Percentiles rank a stretch among this genome's conserved stretches.
Conservation (phyloP, 1,140 invertebrate genomes). For the Platorchestia sp. region DNA sequence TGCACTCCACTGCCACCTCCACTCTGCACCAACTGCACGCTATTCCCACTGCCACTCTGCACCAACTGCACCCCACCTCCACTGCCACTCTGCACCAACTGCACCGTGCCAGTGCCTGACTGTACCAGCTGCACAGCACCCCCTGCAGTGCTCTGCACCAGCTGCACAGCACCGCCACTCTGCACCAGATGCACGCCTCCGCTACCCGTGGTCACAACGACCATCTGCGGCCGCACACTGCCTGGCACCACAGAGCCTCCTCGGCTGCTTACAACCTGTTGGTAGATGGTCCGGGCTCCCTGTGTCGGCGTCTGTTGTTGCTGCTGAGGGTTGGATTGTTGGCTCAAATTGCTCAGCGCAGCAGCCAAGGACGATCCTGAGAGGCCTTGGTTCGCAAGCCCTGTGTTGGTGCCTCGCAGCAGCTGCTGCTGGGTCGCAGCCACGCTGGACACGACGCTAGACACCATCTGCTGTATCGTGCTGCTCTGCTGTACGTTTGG, state of each 20-base stretch:
- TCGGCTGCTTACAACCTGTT: constrained; percentile 57
- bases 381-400: constrained; percentile 45
- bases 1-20: constrained; percentile 53
- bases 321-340: constrained; percentile 59
- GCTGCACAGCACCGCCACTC: constrained; percentile 24
- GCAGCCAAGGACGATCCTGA: constrained; percentile 20
- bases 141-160: constrained; percentile 42
- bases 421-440: constrained; percentile 19
- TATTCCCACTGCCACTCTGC: constrained; percentile 57
- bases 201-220: background rate
- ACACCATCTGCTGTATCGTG: constrained; percentile 38
- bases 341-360: constrained; percentile 57
- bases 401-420: background rate
- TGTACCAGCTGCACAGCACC: constrained; percentile 63
- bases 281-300: constrained; percentile 59
- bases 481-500: background rate
- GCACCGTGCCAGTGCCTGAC: constrained; percentile 56
- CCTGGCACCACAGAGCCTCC: constrained; percentile 54
- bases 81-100: constrained; percentile 59
- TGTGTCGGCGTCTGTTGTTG: constrained; percentile 24
- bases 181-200: constrained; percentile 46
- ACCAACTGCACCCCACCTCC: constrained; percentile 57
- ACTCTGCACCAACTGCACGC: constrained; percentile 57
- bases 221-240: constrained; percentile 42
- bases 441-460: background rate